Evolutionary conservation across 2,888 invertebrate genomes (phyloP), one percentile per base, ranked within the genome.

Genomic region (Cryptocephalus moraei): DNA sequence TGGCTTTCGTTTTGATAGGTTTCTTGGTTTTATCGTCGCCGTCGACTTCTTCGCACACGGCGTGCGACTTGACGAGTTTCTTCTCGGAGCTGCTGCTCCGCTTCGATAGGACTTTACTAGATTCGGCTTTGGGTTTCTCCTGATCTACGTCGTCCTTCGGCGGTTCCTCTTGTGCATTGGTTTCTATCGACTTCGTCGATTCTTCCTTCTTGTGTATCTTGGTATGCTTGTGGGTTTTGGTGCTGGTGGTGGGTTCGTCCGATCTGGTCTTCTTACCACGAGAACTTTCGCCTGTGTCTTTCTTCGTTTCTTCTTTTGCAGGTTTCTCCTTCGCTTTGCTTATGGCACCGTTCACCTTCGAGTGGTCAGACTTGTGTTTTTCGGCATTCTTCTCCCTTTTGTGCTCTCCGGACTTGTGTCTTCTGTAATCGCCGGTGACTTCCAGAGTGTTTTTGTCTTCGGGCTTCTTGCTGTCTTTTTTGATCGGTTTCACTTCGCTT

Each of bases 401-500:
- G 39, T 59, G 57, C 38, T 59, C 55, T 13, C 51, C 52, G 22
- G 55, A 49, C 47, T 63, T 63, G 49, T 62, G 63, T 11, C 63
- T 56, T 46, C 63, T 55, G 43, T 59, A 58, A 43, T 63, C 62
- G 32, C 51, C 44, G 10, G 55, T 58, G 1, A 68, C 67, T 14
- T 67, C 67, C 10, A 69, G 45, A 1, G 64, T 67, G 53, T 67
- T 58, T 42, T 58, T 60, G 40, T 62, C 62, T 36, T 60, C 62
- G 1, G 50, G 34, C 50, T 58, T 59, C 42, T 59, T 62, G n/a
- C 53, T 54, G 36, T 65, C 62, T 48, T 69, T 69, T 52, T 67
- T 67, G 33, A 65, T 66, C 0, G 67, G 67, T 53, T 68, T 68
- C 6, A 59, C 62, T 47, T 63, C 62, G 38, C 56, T 56, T 1